Base-by-base conservation (phyloP, 2,888 invertebrate species). In the Hofmannophila pseudospretella region DNA sequence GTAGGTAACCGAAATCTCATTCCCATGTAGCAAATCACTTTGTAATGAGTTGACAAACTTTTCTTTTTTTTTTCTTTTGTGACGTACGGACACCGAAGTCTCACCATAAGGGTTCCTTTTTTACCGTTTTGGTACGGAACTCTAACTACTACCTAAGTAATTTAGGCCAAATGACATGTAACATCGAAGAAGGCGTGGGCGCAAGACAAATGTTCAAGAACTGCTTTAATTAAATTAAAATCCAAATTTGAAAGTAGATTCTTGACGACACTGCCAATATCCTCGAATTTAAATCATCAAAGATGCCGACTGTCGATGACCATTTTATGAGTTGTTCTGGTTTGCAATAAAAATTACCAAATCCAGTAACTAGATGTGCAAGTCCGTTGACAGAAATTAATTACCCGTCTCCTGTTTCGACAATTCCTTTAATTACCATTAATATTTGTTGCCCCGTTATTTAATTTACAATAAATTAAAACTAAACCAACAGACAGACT, bases 151-250 rank as follows among this genome's bases (percentile, higher is more conserved):
- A n/a, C n/a, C n/a, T n/a, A n/a, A n/a, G n/a, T n/a, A n/a, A n/a
- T n/a, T n/a, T n/a, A 19, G 16, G 34, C 12, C 27, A 27, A 31
- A 16, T 19, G 27, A 34, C 12, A 20, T 9, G 12, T 14, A 30
- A 22, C 13, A 23, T 36, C 16, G 36, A n/a, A 36, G 45, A 36
- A 42, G 35, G 49, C 54, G 65, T 65, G 54, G 65, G 65, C 49
- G 54, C 48, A 4, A 61, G 55, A 64, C 49, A 48, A 54, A 64
- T 60, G 51, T 44, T 39, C 42, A 26, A 42, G 44, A 45, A 47
- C 32, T 36, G 36, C 45, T 42, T 44, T 51, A 60, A 57, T 51
- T 57, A 48, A 48, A 56, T 50, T 56, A 47, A 46, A 50, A 47
- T 58, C 54, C 50, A 48, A 44, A 49, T 49, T 36, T 30, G 34